Conservation (phyloP, 1,140 invertebrate genomes). For the Papilio dardanus region DNA sequence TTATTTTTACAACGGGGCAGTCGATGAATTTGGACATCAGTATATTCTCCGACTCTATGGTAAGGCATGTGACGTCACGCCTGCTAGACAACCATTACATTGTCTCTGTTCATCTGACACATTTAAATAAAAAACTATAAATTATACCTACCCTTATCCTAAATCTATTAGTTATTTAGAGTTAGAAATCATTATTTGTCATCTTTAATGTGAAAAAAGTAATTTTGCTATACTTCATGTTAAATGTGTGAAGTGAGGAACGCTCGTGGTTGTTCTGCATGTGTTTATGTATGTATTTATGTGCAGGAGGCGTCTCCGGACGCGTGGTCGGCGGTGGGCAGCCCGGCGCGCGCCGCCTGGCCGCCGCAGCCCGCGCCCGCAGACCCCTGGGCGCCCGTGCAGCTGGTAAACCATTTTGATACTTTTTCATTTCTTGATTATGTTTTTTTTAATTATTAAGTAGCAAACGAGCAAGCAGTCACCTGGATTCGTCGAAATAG, state of each 20-base stretch:
- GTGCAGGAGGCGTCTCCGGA: slow-evolving; percentile 52
- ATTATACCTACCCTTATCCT: too few species aligned
- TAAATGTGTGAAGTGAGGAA: neutral
- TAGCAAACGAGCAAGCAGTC: too few species aligned
- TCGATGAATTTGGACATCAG: slow-evolving; percentile 52
- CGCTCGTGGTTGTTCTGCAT: neutral
- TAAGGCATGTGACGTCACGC: slow-evolving; percentile 42
- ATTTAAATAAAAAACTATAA: too few species aligned
- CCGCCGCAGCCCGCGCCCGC: slow-evolving; percentile 44
- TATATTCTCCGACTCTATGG: slow-evolving; percentile 58
- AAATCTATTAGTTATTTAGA: neutral
- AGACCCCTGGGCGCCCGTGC: slow-evolving; percentile 64
- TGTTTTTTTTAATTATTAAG: too few species aligned
- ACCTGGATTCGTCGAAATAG: too few species aligned
- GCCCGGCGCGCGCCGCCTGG: slow-evolving; percentile 66
- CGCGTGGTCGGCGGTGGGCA: slow-evolving; percentile 58
- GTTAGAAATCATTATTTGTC: neutral
- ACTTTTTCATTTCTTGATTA: too few species aligned
- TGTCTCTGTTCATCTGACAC: too few species aligned
- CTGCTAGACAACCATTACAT: neutral
- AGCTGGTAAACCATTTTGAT: too few species aligned
- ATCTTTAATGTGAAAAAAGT: neutral
- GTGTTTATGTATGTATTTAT: neutral
- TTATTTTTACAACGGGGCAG: slow-evolving; percentile 22
- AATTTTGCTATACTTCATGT: neutral